Base-by-base conservation (phyloP, 2,113 vertebrate genomes). In the Aspidoscelis tigris region DNA sequence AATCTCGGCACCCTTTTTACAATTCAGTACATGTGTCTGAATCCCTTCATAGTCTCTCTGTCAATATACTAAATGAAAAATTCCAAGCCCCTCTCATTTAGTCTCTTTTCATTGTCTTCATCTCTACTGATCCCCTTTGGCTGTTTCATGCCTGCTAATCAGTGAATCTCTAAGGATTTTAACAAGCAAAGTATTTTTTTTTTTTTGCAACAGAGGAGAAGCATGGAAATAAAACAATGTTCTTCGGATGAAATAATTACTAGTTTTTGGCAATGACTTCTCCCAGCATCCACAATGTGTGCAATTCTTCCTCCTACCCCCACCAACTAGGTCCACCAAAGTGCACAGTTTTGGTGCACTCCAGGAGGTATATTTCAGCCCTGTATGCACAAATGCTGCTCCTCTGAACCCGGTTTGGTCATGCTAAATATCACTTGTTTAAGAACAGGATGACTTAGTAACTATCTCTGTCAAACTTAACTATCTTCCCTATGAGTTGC, bases 211-310 rank as follows among this genome's bases (percentile, higher is more conserved):
- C 82, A 86, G 1, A 87, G 70, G 69, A 1, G 24, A 44, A 92
- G 76, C n/a, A 82, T 61, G 65, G 87, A 89, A 87, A 87, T 12
- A 43, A 91, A 88, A 83, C 80, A 72, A 0, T 0, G 3, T 87
- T 87, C 84, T 86, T 79, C 50, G 86, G 65, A 61, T 87, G 76
- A 89, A 88, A 92, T 90, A 33, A 82, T 55, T 66, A 8, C 55
- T 22, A 76, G 82, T 82, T 84, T 84, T 53, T 84, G 87, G 70
- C 83, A 85, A 87, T 2, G 39, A 89, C 16, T 78, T 65, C n/a
- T 55, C n/a, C 66, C 68, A 33, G 1, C 7, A 24, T 5, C 55
- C 24, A 24, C 39, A 16, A 7, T 58, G 3, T 7, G 20, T 26
- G 50, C 44, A 72, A 44, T 0, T 43, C 39, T 43, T 44, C n/a